phyloP scores from a whole-genome alignment of 2,888 invertebrate species.

The Meganola albula region DNA sequence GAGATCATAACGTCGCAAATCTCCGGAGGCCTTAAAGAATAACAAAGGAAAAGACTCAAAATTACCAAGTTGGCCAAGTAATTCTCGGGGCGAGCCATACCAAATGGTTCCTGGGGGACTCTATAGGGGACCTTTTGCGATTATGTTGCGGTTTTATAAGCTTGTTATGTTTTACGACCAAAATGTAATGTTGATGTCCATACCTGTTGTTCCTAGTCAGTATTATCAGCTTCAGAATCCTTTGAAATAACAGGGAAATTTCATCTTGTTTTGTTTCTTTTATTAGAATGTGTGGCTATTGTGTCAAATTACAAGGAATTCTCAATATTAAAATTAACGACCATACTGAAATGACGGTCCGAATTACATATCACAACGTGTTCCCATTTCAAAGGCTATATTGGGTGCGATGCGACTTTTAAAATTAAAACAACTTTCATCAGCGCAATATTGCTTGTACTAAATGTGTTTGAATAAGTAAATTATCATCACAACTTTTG shows the following conservation, averaged over 20 bases:
- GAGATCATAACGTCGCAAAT: conserved; percentile 74
- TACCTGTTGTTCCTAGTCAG: no score
- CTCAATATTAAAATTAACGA: conserved; percentile 31
- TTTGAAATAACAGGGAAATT: no score
- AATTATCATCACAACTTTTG: no score
- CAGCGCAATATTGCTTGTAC: conserved; percentile 7
- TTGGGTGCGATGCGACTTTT: no score
- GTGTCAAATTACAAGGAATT: no score
- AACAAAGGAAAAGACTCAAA: conserved; percentile 71
- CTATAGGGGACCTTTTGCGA: conserved; percentile 57
- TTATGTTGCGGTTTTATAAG: conserved; percentile 73
- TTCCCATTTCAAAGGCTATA: conserved; percentile 8
- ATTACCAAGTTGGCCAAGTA: conserved; percentile 72
- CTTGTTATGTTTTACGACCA: conserved; percentile 72
- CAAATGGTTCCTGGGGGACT: conserved; percentile 65
- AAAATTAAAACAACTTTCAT: conserved; percentile 4
- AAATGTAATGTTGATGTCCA: conserved; percentile 58
- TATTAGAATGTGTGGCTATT: no score
- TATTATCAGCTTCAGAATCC: no score
- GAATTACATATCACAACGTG: no score
- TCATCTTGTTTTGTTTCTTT: no score
- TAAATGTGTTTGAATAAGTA: conserved; percentile 10
- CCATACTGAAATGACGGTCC: no score
- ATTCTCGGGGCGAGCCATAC: conserved; percentile 68
- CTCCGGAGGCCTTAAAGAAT: conserved; percentile 69